phyloP scores from a whole-genome alignment of 1,140 invertebrate genomes.

The Zophobas atratus region DNA sequence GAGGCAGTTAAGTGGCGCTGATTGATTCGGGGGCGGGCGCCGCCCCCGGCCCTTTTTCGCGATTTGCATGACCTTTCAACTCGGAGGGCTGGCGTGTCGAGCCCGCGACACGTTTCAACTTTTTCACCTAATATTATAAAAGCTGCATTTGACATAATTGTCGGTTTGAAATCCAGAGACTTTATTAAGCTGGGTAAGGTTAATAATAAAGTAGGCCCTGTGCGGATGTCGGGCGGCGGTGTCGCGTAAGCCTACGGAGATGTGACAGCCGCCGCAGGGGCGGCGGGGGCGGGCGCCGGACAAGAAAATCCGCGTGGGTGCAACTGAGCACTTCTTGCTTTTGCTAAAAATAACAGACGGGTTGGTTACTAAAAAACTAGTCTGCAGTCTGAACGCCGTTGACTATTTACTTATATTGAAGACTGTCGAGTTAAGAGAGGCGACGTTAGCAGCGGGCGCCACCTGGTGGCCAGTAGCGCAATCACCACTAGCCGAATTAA shows the following conservation, averaged over 20 bases:
- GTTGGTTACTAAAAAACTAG: neutral
- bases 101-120: slow-evolving; percentile 20
- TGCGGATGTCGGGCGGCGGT: slow-evolving; percentile 26
- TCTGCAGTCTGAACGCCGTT: too few species aligned
- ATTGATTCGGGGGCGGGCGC: slow-evolving; percentile 27
- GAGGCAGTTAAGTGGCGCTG: slow-evolving; percentile 41
- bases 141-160: slow-evolving; percentile 58
- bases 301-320: too few species aligned
- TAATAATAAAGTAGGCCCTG: slow-evolving; percentile 53
- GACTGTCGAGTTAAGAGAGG: too few species aligned
- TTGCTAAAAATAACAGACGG: too few species aligned
- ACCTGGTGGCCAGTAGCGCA: too few species aligned
- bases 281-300: neutral
- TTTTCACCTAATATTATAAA: slow-evolving; percentile 44
- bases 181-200: slow-evolving; percentile 55
- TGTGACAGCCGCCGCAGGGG: slow-evolving; percentile 21
- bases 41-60: slow-evolving; percentile 1
- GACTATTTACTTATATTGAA: too few species aligned
- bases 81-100: slow-evolving; percentile 1
- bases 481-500: too few species aligned
- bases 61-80: slow-evolving; percentile 31
- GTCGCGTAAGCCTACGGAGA: slow-evolving; percentile 38
- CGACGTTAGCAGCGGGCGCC: too few species aligned
- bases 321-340: too few species aligned
- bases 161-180: slow-evolving; percentile 50